Conservation (phyloP, 2,888 invertebrate species). For the Diarsia rubi region DNA sequence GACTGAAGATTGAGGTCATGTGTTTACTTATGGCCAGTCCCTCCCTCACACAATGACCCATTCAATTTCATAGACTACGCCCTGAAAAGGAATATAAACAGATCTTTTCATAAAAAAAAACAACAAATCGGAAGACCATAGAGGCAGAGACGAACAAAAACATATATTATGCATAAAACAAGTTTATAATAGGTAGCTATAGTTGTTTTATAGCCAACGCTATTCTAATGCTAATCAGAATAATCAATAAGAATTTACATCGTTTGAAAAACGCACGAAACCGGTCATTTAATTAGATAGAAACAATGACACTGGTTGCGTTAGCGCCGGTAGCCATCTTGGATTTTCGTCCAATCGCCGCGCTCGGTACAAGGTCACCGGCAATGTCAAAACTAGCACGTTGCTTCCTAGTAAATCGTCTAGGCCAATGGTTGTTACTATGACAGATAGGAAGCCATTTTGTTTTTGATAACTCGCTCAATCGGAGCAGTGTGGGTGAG, state of each 20-base stretch:
- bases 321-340: conserved; percentile 84
- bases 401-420: conserved; percentile 86
- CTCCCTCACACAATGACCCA: conserved; percentile 44
- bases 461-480: conserved; percentile 73
- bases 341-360: conserved; percentile 82
- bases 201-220: conserved; percentile 16
- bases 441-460: conserved; percentile 86
- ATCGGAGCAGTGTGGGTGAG: conserved; percentile 54
- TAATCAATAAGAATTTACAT: conserved; percentile 69
- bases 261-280: conserved; percentile 83
- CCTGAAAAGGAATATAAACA: conserved; percentile 43
- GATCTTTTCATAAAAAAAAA: conserved; percentile 15
- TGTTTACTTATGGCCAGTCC: conserved; percentile 39
- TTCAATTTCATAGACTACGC: conserved; percentile 33
- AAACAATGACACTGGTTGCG: conserved; percentile 84
- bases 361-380: conserved; percentile 82
- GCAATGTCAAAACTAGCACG: conserved; percentile 87
- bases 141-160: conserved; percentile 19
- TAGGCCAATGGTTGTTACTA: conserved; percentile 85
- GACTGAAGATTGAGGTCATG: conserved; percentile 52
- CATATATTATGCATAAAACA: not conserved
- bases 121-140: conserved; percentile 27
- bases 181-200: not conserved
- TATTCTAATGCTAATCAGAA: conserved; percentile 60
- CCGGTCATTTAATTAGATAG: conserved; percentile 86